Evolutionary conservation across 1,140 invertebrate genomes (phyloP).

Genomic region (Euschistus heros): DNA sequence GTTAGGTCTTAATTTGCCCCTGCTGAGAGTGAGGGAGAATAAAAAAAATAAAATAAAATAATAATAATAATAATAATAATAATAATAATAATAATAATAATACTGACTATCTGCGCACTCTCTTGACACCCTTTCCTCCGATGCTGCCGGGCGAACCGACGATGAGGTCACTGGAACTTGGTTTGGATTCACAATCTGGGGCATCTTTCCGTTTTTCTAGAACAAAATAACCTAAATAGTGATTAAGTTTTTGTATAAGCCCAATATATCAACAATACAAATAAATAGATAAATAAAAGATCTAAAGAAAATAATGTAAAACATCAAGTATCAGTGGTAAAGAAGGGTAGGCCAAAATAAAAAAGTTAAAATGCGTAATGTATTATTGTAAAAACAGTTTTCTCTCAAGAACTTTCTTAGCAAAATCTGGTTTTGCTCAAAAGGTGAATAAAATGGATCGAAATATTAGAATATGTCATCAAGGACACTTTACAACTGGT

Average conservation of each 20-base stretch:
- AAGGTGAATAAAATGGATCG: too few relatives aligned
- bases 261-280: constrained; percentile 9
- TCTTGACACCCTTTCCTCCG: constrained; percentile 50
- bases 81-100: too few relatives aligned
- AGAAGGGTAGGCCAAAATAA: neutral
- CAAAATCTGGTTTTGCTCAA: too few relatives aligned
- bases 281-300: constrained; percentile 1
- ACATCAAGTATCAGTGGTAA: neutral
- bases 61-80: too few relatives aligned
- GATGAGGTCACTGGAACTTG: constrained; percentile 47
- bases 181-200: constrained; percentile 62
- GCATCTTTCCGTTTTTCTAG: constrained; percentile 80
- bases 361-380: too few relatives aligned
- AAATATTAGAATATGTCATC: too few relatives aligned
- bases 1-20: too few relatives aligned
- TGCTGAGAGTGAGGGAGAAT: too few relatives aligned
- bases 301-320: neutral
- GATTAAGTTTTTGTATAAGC: constrained; percentile 14
- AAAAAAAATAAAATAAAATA: too few relatives aligned
- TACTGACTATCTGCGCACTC: constrained; percentile 69
- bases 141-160: constrained; percentile 41
- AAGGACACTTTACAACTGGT: too few relatives aligned
- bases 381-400: too few relatives aligned
- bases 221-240: constrained; percentile 14
- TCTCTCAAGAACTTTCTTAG: too few relatives aligned